Conservation (phyloP, 2,888 invertebrate genomes). For the Mayetiola destructor region DNA sequence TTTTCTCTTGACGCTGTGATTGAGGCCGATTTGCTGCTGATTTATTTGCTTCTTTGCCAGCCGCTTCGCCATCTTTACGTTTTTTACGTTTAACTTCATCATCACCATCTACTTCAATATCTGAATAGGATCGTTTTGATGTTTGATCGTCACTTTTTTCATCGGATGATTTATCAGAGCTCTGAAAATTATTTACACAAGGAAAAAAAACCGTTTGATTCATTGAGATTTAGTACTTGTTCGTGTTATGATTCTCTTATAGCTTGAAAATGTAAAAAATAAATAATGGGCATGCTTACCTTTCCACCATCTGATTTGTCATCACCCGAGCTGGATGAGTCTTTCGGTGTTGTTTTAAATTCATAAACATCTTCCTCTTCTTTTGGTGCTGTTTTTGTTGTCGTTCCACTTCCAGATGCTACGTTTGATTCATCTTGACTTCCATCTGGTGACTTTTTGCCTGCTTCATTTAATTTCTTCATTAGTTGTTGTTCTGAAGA, state of each 20-base stretch:
- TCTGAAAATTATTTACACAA: constrained; percentile 20
- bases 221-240: too few species aligned
- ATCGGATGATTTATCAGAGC: constrained; percentile 19
- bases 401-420: neutral
- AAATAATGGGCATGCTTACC: too few species aligned
- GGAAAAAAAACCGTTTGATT: too few species aligned
- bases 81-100: constrained; percentile 58
- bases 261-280: too few species aligned
- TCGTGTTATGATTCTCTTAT: too few species aligned
- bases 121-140: constrained; percentile 28
- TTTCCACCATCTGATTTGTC: constrained; percentile 22
- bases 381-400: constrained; percentile 13
- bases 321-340: constrained; percentile 20
- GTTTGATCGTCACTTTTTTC: constrained; percentile 19
- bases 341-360: constrained; percentile 24
- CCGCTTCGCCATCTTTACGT: constrained; percentile 53
- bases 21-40: constrained; percentile 26
- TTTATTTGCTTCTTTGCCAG: constrained; percentile 40
- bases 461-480: constrained; percentile 17
- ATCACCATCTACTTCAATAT: constrained; percentile 36
- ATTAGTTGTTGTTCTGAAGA: constrained; percentile 16
- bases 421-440: constrained; percentile 15
- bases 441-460: constrained; percentile 19
- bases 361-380: constrained; percentile 22
- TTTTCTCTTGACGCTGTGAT: constrained; percentile 30